Conservation (phyloP, 1,140 invertebrate species). For the Conus betulinus region DNA sequence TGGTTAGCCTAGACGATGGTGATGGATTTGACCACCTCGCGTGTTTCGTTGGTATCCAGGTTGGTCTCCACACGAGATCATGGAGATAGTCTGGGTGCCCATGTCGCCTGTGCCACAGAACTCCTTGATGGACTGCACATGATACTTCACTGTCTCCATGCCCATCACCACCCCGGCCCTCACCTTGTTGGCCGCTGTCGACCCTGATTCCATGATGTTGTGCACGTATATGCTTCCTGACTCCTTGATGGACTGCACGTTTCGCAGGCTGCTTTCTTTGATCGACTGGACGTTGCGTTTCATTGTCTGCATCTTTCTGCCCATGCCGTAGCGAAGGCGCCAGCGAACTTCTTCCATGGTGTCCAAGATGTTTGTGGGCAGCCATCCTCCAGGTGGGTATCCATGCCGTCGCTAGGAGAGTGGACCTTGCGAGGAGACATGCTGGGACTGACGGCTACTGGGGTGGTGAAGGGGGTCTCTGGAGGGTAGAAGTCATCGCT, state of each 20-base stretch:
- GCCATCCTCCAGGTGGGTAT: constrained; percentile 33
- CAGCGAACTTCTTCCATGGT: constrained; percentile 67
- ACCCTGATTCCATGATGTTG: constrained; percentile 65
- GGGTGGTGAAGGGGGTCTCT: constrained; percentile 33
- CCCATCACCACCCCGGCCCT: constrained; percentile 66
- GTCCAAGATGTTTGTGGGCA: constrained; percentile 58
- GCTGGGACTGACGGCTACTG: neutral
- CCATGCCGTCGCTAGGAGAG: neutral
- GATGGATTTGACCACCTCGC: constrained; percentile 51
- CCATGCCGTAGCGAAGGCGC: constrained; percentile 58
- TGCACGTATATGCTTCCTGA: constrained; percentile 67
- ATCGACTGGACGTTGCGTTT: constrained; percentile 64
- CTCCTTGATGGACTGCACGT: constrained; percentile 64
- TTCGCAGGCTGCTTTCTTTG: constrained; percentile 62
- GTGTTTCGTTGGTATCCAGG: constrained; percentile 60
- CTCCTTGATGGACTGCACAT: constrained; percentile 70
- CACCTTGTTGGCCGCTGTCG: constrained; percentile 61
- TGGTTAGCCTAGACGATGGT: constrained; percentile 52
- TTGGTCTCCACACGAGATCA: constrained; percentile 68
- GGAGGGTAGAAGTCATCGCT: constrained; percentile 34
- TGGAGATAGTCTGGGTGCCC: constrained; percentile 70
- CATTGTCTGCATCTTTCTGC: constrained; percentile 65
- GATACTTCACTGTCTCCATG: constrained; percentile 69
- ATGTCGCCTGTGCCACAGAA: constrained; percentile 73
- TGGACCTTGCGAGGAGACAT: constrained; percentile 13